Base-by-base conservation (phyloP, 2,888 invertebrate genomes). In the Patella caerulea region DNA sequence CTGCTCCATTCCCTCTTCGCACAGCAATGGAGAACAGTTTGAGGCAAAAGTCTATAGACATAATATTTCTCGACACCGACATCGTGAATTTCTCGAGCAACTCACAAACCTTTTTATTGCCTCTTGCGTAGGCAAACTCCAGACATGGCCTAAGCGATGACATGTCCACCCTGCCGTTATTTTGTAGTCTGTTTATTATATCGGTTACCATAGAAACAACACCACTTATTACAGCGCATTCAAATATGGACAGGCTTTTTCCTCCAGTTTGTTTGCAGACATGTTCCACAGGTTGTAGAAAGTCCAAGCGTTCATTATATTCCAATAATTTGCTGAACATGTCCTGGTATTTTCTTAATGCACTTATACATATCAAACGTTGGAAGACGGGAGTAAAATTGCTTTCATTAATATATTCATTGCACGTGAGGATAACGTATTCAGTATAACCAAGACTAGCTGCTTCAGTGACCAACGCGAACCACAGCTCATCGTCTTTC, bases 1-100 rank as follows among this genome's bases (percentile, higher is more conserved):
- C 74, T n/a, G 71, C 65, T 65, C 73, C 76, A 53, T 80, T 77
- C 14, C 82, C 82, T 69, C 71, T 77, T 3, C 79, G 71, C 11
- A 79, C 81, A 12, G 84, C 84, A 15, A 83, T 65, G 65, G 24
- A 24, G 19, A 19, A 65, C 65, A 65, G 24, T 24, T 65, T 24
- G 12, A 24, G 12, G 19, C 59, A 65, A 65, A 15, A n/a, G 9
- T 65, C 19, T 19, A 12, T 24, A 24, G 65, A 65, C 65, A 24
- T 24, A 0, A 65, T 65, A 45, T 45, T 45, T 45, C 45, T 45
- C 9, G 45, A 45, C 45, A 45, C 45, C 45, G 45, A 45, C 45
- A 45, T 45, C 45, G 45, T 9, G 9, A 45, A 45, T 45, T 9
- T 3, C 14, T 65, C 65, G 12, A 65, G 14, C 1, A 65, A 65